Percentiles rank a stretch among this genome's conserved stretches.
Evolutionary conservation across 1,140 invertebrate genomes (phyloP).

Genomic region (Trypoxylus dichotomus): DNA sequence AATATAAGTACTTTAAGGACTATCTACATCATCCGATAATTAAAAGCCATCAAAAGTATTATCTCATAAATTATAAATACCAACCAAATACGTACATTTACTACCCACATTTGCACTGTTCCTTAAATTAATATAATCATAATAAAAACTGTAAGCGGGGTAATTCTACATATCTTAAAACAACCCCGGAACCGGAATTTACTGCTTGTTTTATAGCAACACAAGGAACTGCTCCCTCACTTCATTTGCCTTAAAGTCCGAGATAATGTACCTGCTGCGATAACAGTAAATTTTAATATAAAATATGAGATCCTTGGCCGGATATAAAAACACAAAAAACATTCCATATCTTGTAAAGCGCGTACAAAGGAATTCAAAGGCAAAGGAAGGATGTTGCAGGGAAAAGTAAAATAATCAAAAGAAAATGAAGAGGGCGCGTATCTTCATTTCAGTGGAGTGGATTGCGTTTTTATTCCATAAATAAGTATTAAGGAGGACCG

Average conservation of each 20-base stretch:
- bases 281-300: constrained; percentile 26
- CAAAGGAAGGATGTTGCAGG: constrained; percentile 9
- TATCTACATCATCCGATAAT: too few species aligned
- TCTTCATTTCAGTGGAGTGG: not conserved
- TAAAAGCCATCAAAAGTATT: too few species aligned
- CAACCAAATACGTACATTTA: not conserved
- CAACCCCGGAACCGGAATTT: not conserved
- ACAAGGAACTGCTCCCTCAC: not conserved
- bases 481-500: constrained; percentile 9
- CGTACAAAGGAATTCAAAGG: constrained; percentile 1
- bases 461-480: constrained; percentile 25
- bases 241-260: constrained; percentile 15
- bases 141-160: not conserved
- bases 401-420: not conserved
- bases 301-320: constrained; percentile 14
- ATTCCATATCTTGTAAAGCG: constrained; percentile 3
- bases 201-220: constrained; percentile 20
- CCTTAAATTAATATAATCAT: not conserved
- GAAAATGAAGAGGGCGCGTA: constrained; percentile 19
- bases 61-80: too few species aligned
- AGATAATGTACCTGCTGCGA: constrained; percentile 22
- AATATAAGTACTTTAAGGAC: too few species aligned
- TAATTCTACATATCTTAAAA: constrained; percentile 17
- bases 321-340: constrained; percentile 18
- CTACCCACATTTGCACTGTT: not conserved